Conservation (phyloP, 2,113 vertebrate species). For the Elephas maximus region DNA sequence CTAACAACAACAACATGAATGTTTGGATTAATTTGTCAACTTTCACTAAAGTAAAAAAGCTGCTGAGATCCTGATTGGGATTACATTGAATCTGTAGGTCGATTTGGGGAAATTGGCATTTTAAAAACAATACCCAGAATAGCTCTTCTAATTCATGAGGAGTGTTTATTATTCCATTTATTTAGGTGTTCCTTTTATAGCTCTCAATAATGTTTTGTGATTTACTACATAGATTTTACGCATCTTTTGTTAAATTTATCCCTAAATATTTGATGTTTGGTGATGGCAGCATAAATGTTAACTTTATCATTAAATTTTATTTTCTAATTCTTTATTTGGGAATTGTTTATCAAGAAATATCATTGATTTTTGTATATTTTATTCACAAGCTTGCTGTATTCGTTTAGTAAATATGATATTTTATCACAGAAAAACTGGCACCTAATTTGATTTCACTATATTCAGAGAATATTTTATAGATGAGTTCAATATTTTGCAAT, state of each 20-base stretch:
- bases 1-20: background rate
- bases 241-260: background rate
- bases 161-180: background rate
- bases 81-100: background rate
- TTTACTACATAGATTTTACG: background rate
- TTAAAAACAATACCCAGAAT: background rate
- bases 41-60: conserved; percentile 20
- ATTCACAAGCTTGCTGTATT: background rate
- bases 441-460: background rate
- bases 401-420: background rate
- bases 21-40: background rate
- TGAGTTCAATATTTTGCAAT: background rate
- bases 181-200: background rate
- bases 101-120: background rate
- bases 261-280: background rate
- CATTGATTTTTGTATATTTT: background rate
- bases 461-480: background rate
- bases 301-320: background rate
- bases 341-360: background rate
- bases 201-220: background rate
- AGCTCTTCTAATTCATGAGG: background rate
- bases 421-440: background rate
- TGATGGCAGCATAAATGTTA: background rate
- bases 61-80: background rate
- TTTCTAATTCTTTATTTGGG: background rate